Base-by-base conservation (phyloP, 2,797 vertebrate species). In the Sebastes nivosus region DNA sequence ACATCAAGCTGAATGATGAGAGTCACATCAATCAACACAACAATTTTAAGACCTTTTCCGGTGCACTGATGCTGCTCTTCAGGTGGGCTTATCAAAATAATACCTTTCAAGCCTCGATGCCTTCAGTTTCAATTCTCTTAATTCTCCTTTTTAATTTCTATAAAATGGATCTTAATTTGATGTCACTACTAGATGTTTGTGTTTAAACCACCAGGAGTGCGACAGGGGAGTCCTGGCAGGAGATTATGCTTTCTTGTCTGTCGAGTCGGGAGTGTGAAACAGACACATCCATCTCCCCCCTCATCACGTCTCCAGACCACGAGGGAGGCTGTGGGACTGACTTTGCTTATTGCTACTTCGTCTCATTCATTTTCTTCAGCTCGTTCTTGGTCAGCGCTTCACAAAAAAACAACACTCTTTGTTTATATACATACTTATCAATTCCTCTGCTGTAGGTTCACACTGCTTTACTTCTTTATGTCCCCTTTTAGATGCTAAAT, bases 331-430 rank as follows among this genome's bases (percentile, higher is more conserved):
- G 99, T 0, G 99, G 99, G 85, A 99, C 98, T 0, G 97, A 99
- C 77, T 97, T 99, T 66, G 98, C 98, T 70, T 99, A 99, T 1
- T 98, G 98, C 72, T 99, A 99, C 94, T 99, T 99, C 1, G 99
- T 99, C 80, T 99, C 98, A 46, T 99, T 99, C 94, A 99, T 99
- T 92, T 99, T 99, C 96, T 99, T 99, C 95, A 99, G 98, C 92
- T 99, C 98, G 1, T 99, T 99, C 84, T 94, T 99, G 97, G 99
- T 99, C 92, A 96, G 97, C 78, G 36, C 2, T 60, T 18, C 1
- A 69, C 16, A 36, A 55, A 34, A 36, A 34, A 36, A 66, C 7
- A 11, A 25, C 3, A 3, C 10, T 22, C 9, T 29, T 18, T 22
- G 20, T 14, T n/a, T 5, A 3, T 25, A 11, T 30, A 38, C 36